Evolutionary conservation across 2,888 invertebrate genomes (phyloP).

Genomic region (Tinea trinotella): DNA sequence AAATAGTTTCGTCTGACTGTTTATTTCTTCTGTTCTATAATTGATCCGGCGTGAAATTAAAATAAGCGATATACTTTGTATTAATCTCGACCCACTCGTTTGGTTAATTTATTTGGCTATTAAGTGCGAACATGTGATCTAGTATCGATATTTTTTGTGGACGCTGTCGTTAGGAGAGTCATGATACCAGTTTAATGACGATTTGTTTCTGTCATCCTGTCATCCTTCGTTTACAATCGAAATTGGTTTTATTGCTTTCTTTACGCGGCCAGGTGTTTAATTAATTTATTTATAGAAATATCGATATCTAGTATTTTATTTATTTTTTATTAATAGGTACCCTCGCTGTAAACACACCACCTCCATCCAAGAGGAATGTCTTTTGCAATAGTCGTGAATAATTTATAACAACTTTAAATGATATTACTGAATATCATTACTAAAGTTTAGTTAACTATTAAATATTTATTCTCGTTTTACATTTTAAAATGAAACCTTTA

Average conservation of each 20-base stretch:
- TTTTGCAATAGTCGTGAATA: background rate
- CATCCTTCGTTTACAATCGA: slow-evolving; percentile 43
- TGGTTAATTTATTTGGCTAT: slow-evolving; percentile 66
- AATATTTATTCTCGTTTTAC: background rate
- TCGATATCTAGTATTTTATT: background rate
- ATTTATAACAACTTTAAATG: slow-evolving; percentile 47
- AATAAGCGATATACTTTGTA: slow-evolving; percentile 38
- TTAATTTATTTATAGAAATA: slow-evolving; percentile 43
- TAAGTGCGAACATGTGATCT: slow-evolving; percentile 69
- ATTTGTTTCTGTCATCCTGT: slow-evolving; percentile 52
- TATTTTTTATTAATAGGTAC: no score
- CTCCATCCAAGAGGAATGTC: background rate
- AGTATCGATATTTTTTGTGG: slow-evolving; percentile 55
- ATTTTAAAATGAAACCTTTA: slow-evolving; percentile 28
- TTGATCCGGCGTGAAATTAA: slow-evolving; percentile 61
- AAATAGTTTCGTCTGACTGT: slow-evolving; percentile 63
- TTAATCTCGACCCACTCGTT: slow-evolving; percentile 37
- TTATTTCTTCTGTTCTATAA: slow-evolving; percentile 53
- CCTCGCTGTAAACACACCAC: no score
- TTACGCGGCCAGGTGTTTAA: slow-evolving; percentile 49
- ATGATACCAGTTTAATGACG: slow-evolving; percentile 61
- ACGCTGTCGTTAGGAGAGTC: slow-evolving; percentile 64
- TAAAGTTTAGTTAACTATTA: slow-evolving; percentile 41
- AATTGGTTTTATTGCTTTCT: slow-evolving; percentile 62
- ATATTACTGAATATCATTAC: slow-evolving; percentile 62